Evolutionary conservation across 2,888 invertebrate species (phyloP).

Genomic region (Campoletis raptor): DNA sequence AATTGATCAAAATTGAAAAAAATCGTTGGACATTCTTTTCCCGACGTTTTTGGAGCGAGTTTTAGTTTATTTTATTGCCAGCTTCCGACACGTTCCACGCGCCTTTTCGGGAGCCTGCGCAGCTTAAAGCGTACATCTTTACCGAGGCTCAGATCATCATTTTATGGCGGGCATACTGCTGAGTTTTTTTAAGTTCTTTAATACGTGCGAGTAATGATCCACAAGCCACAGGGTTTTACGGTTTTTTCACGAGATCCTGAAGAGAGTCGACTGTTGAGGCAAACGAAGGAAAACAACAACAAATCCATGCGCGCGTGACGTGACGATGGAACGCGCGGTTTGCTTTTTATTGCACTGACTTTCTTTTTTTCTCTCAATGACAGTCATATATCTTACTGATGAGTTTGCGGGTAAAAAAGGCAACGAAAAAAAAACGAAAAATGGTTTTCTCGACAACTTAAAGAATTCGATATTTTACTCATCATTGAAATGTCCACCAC

Average conservation of each 20-base stretch:
- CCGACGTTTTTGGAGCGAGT: constrained; percentile 9
- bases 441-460: background rate
- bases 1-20: constrained; percentile 1
- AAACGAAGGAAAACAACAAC: constrained; percentile 31
- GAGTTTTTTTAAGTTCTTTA: constrained; percentile 42
- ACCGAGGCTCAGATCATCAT: constrained; percentile 49
- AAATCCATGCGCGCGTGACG: constrained; percentile 1
- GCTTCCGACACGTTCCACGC: constrained; percentile 45
- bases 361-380: constrained; percentile 57
- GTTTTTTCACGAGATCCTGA: constrained; percentile 57
- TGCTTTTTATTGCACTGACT: constrained; percentile 54
- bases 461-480: background rate
- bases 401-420: constrained; percentile 58
- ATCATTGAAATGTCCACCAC: background rate
- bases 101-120: constrained; percentile 12
- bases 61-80: constrained; percentile 46
- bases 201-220: constrained; percentile 54
- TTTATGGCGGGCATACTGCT: constrained; percentile 54
- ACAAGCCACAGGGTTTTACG: constrained; percentile 63
- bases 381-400: constrained; percentile 57
- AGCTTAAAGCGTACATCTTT: constrained; percentile 22
- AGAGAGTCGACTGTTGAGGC: constrained; percentile 17
- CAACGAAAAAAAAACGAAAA: constrained; percentile 28
- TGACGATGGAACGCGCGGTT: constrained; percentile 28
- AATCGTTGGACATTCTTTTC: background rate